A percentile compares a stretch with the other conserved stretches of the same genome.
These are phyloP conservation scores for Phrynosoma blainvillii DNA, from an alignment of 2,113 vertebrate genomes.

Conservation along the genomic window DNA sequence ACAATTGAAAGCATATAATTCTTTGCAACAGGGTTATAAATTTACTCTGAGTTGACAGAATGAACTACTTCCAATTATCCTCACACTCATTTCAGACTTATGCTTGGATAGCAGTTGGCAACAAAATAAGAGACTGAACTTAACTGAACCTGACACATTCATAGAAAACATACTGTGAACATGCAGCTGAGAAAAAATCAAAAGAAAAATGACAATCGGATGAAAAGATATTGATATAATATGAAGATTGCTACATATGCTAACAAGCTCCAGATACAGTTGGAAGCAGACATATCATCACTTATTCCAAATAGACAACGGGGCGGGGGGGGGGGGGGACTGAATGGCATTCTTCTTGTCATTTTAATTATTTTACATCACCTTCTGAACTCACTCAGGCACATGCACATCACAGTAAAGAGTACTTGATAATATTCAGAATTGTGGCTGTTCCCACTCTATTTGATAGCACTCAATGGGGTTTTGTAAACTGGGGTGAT, in stretches of 20 bases:
- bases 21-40: background rate
- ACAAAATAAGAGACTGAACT: background rate
- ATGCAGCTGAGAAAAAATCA: background rate
- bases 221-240: constrained; percentile 9
- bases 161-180: constrained; percentile 6
- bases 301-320: background rate
- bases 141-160: background rate
- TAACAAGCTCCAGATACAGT: background rate
- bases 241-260: background rate
- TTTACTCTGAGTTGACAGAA: background rate
- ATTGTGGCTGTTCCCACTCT: background rate
- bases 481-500: background rate
- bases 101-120: background rate
- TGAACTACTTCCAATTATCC: background rate
- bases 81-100: background rate
- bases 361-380: constrained; percentile 10
- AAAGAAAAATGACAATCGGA: background rate
- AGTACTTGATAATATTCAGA: constrained; percentile 22
- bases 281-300: background rate
- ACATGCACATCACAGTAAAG: background rate
- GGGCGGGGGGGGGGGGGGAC: background rate
- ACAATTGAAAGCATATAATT: background rate
- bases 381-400: background rate
- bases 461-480: background rate
- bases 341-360: background rate